Base-by-base conservation (phyloP, 2,797 vertebrate species). In the Pipistrellus pipistrellus region DNA sequence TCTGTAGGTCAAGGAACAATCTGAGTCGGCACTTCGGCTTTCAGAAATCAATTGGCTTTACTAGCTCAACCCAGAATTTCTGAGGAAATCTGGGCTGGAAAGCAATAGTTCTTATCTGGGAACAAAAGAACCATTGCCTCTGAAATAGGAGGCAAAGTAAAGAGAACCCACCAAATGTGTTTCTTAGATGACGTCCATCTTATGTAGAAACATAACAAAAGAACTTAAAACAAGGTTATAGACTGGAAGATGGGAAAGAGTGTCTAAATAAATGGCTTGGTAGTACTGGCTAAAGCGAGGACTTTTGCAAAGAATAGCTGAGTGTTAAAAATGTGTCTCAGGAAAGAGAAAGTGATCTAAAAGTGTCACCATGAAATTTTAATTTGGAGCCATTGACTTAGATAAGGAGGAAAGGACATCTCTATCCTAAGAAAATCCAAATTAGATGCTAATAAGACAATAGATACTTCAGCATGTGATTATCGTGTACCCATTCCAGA, bases 141-240 rank as follows among this genome's bases (percentile, higher is more conserved):
- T 83, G 75, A 95, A 94, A 85, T 64, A 88, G 48, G 20, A 93
- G 83, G n/a, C n/a, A 91, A 89, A 68, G 30, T 51, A 17, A 71
- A 85, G 73, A 85, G 25, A 35, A 85, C 20, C 55, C 85, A 10
- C 48, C 25, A 64, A 82, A 71, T 25, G 12, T 30, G 53, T 82
- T 81, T 78, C 59, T 92, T 77, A 90, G 7, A n/a, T 69, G 73
- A 87, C 27, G 11, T 7, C 30, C 2, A 4, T 82, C 57, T 93
- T 75, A 14, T 64, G 23, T 18, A 8, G 51, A 85, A 80, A 35
- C 8, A 6, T 15, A 88, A 18, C 69, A 75, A 21, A 68, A 87
- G 12, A 75, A 35, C 32, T 84, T 64, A 59, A 81, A 90, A 14
- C 53, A 46, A 27, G 32, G 15, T 82, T 77, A 18, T 46, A 35